Base-by-base conservation (phyloP, 2,888 invertebrate genomes). In the Dysmachus trigonus region DNA sequence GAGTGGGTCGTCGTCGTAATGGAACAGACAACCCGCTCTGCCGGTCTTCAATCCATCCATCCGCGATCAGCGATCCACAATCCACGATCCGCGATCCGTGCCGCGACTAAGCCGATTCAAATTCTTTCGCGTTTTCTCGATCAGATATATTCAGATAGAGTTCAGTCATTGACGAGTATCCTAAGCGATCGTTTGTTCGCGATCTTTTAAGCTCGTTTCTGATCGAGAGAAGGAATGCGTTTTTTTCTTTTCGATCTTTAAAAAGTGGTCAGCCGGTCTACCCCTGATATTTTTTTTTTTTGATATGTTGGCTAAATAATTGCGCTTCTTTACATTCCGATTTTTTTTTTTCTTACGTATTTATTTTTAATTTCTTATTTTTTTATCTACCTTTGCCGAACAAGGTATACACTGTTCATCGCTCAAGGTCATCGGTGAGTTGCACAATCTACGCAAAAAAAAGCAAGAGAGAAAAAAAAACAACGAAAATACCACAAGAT, bases 91-190 rank as follows among this genome's bases (percentile, higher is more conserved):
- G 31, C 51, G 77, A 38, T 38, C 77, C 62, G 47, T 15, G 76
- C 10, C 74, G n/a, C n/a, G 22, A 38, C 38, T 47, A 77, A 77
- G 15, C 22, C 47, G 30, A 77, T 30, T 47, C 47, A 77, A 47
- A 47, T 77, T 47, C 5, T n/a, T 77, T 77, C 22, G 47, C 35
- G n/a, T 41, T 77, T 77, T 27, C 10, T 47, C 47, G 77, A 77
- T 77, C 77, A 27, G 47, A 47, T 6, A 18, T 47, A 47, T 47
- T 47, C 47, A 22, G 62, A 62, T 22, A 47, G 27, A 51, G 10
- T 30, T 77, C 47, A 77, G 77, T 77, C 30, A 77, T 47, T 47
- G 27, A 47, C 47, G 77, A 47, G 77, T 47, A 77, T 77, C 47
- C 47, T 27, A 47, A 27, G 47, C 30, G 77, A 77, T 47, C 77